Evolutionary conservation across 2,888 invertebrate species (phyloP).

Genomic region (Lithophane socia): DNA sequence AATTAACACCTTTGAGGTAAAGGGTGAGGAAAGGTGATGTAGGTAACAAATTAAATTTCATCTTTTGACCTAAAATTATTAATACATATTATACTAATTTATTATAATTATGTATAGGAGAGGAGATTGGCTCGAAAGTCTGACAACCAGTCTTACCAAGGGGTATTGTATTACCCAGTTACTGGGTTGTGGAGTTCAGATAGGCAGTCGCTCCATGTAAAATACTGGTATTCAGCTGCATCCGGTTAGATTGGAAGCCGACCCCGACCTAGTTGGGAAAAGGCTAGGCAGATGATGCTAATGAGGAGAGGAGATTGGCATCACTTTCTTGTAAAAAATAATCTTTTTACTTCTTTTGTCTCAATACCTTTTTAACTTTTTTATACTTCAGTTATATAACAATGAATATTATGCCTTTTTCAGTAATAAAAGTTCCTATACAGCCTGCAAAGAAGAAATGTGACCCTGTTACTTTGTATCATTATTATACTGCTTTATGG

Average conservation of each 20-base stretch:
- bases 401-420: slow-evolving; percentile 54
- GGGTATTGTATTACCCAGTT: too few relatives aligned
- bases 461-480: slow-evolving; percentile 95
- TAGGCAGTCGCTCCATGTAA: too few relatives aligned
- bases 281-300: too few relatives aligned
- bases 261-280: too few relatives aligned
- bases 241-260: too few relatives aligned
- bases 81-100: not conserved
- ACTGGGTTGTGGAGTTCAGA: too few relatives aligned
- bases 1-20: not conserved
- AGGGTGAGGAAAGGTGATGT: not conserved
- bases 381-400: not conserved
- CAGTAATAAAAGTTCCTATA: slow-evolving; percentile 91
- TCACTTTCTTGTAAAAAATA: not conserved
- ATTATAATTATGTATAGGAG: not conserved
- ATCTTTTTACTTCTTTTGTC: not conserved
- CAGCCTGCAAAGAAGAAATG: slow-evolving; percentile 86
- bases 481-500: slow-evolving; percentile 94
- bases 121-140: too few relatives aligned
- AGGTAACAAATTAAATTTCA: not conserved
- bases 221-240: too few relatives aligned
- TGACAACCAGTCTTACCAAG: too few relatives aligned
- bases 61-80: not conserved
- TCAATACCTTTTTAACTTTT: not conserved
- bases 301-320: not conserved